A percentile compares a stretch with the other conserved stretches of the same genome.
Conservation (phyloP, 2,888 invertebrate genomes). For the Gisinianus flammeolus region DNA sequence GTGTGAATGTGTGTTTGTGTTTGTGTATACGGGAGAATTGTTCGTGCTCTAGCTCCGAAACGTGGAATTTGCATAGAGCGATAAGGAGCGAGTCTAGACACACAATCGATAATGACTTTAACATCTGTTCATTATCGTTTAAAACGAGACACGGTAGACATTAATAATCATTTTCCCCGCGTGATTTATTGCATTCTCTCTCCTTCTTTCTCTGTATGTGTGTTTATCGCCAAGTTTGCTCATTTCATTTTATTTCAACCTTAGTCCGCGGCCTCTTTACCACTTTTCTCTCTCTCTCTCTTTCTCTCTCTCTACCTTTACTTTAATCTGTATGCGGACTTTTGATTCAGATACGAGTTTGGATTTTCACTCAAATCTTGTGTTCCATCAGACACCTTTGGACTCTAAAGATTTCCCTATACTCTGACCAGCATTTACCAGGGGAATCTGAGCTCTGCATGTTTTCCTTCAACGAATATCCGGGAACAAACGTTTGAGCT, state of each 20-base stretch:
- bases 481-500: too few relatives aligned
- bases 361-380: too few relatives aligned
- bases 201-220: neutral
- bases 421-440: too few relatives aligned
- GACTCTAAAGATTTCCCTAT: too few relatives aligned
- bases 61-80: constrained; percentile 43
- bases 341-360: too few relatives aligned
- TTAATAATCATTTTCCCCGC: constrained; percentile 50
- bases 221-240: constrained; percentile 25
- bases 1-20: neutral
- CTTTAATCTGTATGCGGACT: too few relatives aligned
- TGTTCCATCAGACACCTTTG: too few relatives aligned
- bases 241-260: neutral
- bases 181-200: constrained; percentile 51
- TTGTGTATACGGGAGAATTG: neutral
- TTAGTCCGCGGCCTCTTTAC: neutral
- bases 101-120: constrained; percentile 49
- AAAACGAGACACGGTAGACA: constrained; percentile 46
- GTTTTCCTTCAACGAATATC: too few relatives aligned
- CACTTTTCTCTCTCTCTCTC: neutral
- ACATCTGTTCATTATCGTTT: constrained; percentile 52
- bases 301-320: neutral
- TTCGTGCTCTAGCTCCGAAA: constrained; percentile 9
- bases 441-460: too few relatives aligned
- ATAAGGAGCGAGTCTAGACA: constrained; percentile 39